phyloP scores from a whole-genome alignment of 2,113 vertebrate genomes.

The Passer montanus region DNA sequence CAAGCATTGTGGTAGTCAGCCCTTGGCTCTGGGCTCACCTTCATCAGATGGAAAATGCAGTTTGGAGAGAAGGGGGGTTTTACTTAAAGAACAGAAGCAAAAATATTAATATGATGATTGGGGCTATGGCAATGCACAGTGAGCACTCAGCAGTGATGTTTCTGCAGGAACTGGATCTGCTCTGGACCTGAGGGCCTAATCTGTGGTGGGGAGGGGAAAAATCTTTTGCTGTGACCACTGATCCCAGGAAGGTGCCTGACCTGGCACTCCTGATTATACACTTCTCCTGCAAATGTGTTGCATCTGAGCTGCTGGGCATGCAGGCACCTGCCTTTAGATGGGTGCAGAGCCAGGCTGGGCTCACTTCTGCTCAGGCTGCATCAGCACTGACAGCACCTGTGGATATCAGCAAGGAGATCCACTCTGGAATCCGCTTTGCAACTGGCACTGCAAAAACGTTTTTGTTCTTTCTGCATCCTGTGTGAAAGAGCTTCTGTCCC shows the following conservation, averaged over 20 bases:
- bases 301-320: background rate
- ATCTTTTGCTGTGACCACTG: background rate
- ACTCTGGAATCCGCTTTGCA: background rate
- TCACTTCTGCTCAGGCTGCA: background rate
- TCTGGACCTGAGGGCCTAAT: background rate
- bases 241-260: background rate
- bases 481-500: background rate
- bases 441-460: background rate
- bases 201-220: background rate
- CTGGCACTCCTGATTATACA: background rate
- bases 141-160: accelerated
- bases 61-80: background rate
- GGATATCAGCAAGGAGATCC: background rate
- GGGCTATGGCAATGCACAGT: accelerated
- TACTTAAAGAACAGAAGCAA: background rate
- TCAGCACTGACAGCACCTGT: accelerated
- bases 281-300: background rate
- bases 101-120: background rate
- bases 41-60: background rate
- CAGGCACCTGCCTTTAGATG: background rate
- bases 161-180: background rate
- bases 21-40: background rate
- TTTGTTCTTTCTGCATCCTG: background rate
- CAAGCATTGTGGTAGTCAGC: background rate
- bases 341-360: background rate